These are phyloP conservation scores for Psophia crepitans DNA, from an alignment of 2,113 vertebrate genomes.

Conservation along the genomic window DNA sequence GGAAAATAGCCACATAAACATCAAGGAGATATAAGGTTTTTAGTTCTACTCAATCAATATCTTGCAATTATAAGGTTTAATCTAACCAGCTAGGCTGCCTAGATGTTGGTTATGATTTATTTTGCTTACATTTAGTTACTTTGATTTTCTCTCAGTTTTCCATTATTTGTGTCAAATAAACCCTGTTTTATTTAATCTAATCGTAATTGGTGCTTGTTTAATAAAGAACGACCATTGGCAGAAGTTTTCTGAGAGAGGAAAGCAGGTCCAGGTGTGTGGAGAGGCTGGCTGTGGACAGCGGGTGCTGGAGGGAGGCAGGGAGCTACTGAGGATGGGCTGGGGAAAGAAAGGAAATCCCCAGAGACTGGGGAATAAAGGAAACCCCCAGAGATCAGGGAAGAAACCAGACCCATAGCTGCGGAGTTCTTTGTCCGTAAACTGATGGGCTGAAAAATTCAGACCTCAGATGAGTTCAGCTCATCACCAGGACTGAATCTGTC, in stretches of 20 bases:
- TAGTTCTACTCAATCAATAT: conserved; percentile 28
- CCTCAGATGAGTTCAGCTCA: background rate
- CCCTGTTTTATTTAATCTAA: conserved; percentile 5
- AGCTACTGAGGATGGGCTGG: background rate
- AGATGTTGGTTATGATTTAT: conserved; percentile 36
- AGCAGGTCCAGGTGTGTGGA: fast-evolving
- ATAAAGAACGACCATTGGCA: background rate
- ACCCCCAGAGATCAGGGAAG: background rate
- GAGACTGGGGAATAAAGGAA: background rate
- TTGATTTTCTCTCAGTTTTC: conserved; percentile 35
- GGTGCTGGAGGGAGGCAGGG: background rate
- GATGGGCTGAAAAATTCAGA: background rate
- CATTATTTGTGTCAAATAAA: background rate
- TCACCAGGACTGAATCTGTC: background rate
- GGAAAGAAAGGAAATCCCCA: background rate
- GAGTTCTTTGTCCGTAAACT: background rate
- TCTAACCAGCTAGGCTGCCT: conserved; percentile 4
- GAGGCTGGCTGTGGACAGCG: fast-evolving
- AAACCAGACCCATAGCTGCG: fast-evolving
- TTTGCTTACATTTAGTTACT: conserved; percentile 31
- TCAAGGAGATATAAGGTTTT: background rate
- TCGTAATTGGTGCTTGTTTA: background rate
- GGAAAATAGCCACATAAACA: background rate
- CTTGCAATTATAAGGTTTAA: conserved; percentile 22
- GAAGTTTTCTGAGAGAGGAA: background rate